Conservation (phyloP, 2,797 vertebrate genomes). For the Hephaestus fuliginosus region DNA sequence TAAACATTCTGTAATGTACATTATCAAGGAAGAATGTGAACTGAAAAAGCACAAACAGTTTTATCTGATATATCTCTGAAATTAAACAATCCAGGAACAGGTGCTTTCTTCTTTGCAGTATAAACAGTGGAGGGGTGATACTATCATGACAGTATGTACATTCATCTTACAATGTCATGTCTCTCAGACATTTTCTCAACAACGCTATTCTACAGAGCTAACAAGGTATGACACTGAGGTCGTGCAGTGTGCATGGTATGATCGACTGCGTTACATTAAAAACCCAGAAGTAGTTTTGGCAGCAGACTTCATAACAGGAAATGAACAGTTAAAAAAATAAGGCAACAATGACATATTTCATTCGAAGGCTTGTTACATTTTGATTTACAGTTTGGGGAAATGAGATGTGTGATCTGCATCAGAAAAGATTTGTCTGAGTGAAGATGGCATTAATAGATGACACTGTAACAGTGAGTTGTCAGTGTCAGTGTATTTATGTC, state of each 20-base stretch:
- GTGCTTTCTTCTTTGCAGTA: conserved; percentile 58
- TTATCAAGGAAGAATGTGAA: conserved; percentile 72
- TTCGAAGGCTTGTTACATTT: conserved; percentile 68
- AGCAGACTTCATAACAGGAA: conserved; percentile 65
- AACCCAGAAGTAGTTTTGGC: conserved; percentile 66
- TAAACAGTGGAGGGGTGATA: conserved; percentile 50
- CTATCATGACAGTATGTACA: conserved; percentile 80
- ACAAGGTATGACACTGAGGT: conserved; percentile 53
- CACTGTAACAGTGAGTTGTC: conserved; percentile 21
- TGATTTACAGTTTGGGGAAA: conserved; percentile 49
- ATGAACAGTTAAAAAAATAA: conserved; percentile 72
- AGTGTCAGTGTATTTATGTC: conserved; percentile 24
- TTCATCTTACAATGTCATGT: conserved; percentile 73
- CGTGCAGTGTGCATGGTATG: conserved; percentile 58
- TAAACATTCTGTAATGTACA: conserved; percentile 80
- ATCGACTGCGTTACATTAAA: conserved; percentile 53
- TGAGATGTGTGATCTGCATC: conserved; percentile 11
- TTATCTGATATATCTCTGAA: conserved; percentile 69
- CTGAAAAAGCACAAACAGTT: conserved; percentile 72
- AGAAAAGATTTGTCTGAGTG: conserved; percentile 14
- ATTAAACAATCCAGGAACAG: conserved; percentile 68
- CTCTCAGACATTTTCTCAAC: conserved; percentile 69
- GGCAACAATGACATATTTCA: conserved; percentile 77
- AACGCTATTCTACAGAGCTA: conserved; percentile 63
- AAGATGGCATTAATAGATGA: conserved; percentile 31